Evolutionary conservation across 2,113 vertebrate genomes (phyloP).

Genomic region (Ahaetulla prasina): DNA sequence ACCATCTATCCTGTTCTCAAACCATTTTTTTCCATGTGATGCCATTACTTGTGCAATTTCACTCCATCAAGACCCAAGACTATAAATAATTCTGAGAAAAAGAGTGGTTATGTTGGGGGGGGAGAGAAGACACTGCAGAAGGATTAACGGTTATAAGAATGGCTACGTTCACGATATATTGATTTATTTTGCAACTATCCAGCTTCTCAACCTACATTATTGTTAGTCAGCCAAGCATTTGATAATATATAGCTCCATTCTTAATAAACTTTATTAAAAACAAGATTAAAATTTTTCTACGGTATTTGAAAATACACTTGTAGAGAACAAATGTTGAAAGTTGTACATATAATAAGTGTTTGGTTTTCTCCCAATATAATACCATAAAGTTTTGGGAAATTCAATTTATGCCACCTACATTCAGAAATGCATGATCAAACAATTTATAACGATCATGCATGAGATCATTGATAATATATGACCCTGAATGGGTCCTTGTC

Average conservation of each 20-base stretch:
- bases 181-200: background rate
- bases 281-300: background rate
- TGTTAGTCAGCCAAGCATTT: background rate
- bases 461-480: background rate
- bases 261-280: background rate
- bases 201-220: background rate
- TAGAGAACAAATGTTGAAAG: background rate
- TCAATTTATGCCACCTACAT: background rate
- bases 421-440: background rate
- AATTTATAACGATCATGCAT: background rate
- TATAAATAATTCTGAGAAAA: background rate
- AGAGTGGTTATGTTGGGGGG: background rate
- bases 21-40: background rate
- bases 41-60: background rate
- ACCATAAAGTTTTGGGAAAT: background rate
- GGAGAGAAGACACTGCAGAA: background rate
- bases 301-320: background rate
- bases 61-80: background rate
- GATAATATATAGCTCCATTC: background rate
- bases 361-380: background rate
- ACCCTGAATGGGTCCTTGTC: background rate
- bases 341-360: background rate
- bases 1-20: background rate
- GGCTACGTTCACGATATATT: background rate
- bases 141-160: background rate